Base-by-base conservation (phyloP, 2,888 invertebrate species). In the Cistogaster globosa region DNA sequence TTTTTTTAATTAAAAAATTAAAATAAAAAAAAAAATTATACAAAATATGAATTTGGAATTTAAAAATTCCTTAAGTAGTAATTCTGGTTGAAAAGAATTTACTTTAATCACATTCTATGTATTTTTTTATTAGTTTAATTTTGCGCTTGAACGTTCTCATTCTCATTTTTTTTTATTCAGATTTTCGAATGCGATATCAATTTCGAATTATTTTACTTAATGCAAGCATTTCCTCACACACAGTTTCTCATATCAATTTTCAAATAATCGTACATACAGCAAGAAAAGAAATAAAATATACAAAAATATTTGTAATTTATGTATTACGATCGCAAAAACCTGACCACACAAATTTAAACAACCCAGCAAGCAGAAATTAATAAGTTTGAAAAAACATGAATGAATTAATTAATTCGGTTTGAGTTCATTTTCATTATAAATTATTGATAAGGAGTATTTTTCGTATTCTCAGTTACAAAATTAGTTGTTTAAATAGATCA, bases 201-300 rank as follows among this genome's bases (percentile, higher is more conserved):
- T 51, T 67, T 67, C 36, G 11, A 2, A 6, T 32, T 51, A n/a
- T 18, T 53, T 53, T 7, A 18, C 18, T 67, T 67, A 51, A 18
- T 6, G 12, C 26, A 12, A 51, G 32, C 36, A 51, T 67, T 67
- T 67, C 51, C 51, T 67, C 51, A 51, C 57, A 58, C 8, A 16
- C 67, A 51, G 32, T 36, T 36, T 51, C 11, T 65, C 26, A 32
- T 67, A 67, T 67, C 32, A 67, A 51, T 32, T 36, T 67, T 51
- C 36, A 51, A 51, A 67, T 26, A 55, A 7, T 22, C 11, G 26
- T 6, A 32, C 16, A 14, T 5, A 45, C 45, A 45, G 14, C 12
- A 16, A 45, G 14, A 14, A 16, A 14, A 16, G 14, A 45, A 45
- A 45, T 7, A 4, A 45, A 14, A 3, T 45, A 45, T 45, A 45